Evolutionary conservation across 2,113 vertebrate species (phyloP).

Genomic region (Theristicus caerulescens): DNA sequence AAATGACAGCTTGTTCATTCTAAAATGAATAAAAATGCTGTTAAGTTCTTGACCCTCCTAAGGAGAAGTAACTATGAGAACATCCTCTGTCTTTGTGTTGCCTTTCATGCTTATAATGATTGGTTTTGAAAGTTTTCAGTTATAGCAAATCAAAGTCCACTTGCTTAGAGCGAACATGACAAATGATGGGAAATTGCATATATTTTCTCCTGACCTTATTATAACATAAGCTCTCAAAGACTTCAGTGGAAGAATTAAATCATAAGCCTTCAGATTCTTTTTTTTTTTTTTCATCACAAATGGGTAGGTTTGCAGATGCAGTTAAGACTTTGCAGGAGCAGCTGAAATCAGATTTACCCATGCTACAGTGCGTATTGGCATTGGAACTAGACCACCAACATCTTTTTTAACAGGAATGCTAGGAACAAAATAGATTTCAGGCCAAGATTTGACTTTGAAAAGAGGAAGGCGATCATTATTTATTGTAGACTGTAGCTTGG

Average conservation of each 20-base stretch:
- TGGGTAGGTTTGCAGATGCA: slow-evolving; percentile 40
- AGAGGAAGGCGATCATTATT: slow-evolving; percentile 54
- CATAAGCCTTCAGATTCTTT: not conserved
- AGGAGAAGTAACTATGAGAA: slow-evolving; percentile 8
- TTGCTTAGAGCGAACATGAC: slow-evolving; percentile 57
- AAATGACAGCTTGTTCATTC: not conserved
- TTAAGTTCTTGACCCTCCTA: slow-evolving; percentile 20
- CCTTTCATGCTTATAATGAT: slow-evolving; percentile 8
- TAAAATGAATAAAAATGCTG: not conserved
- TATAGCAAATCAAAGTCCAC: not conserved
- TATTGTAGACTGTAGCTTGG: slow-evolving; percentile 59
- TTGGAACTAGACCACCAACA: slow-evolving; percentile 69
- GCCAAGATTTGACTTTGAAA: slow-evolving; percentile 35
- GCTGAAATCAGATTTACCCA: slow-evolving; percentile 57
- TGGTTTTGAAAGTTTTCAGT: slow-evolving; percentile 4
- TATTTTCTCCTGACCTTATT: slow-evolving; percentile 59
- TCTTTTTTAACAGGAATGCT: slow-evolving; percentile 53
- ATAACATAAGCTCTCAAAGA: slow-evolving; percentile 16
- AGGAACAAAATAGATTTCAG: slow-evolving; percentile 53
- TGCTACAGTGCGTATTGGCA: slow-evolving; percentile 39
- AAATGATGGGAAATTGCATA: slow-evolving; percentile 67
- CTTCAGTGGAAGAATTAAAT: slow-evolving; percentile 50
- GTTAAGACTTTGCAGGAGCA: slow-evolving; percentile 31
- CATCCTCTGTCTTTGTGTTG: not conserved
- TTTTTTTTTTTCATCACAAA: not conserved